phyloP scores from a whole-genome alignment of 2,113 vertebrate species.

The Pollachius pollachius region DNA sequence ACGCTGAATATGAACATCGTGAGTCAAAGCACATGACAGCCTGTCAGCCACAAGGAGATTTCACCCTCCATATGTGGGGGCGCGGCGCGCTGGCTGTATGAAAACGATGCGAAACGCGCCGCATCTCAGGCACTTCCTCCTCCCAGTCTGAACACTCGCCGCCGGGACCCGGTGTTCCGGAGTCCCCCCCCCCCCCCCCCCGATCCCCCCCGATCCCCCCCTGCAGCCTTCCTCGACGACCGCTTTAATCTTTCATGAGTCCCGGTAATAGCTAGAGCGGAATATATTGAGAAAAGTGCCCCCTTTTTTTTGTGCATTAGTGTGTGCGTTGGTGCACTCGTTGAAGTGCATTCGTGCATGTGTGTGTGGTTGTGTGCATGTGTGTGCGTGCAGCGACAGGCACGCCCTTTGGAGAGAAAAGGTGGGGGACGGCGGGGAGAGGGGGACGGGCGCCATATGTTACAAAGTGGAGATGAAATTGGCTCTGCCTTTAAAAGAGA shows the following conservation, averaged over 20 bases:
- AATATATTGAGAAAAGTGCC: slow-evolving; percentile 57
- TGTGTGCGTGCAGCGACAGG: slow-evolving; percentile 40
- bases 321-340: slow-evolving; percentile 15
- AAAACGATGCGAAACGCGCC: slow-evolving; percentile 22
- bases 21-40: slow-evolving; percentile 53
- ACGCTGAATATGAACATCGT: slow-evolving; percentile 52
- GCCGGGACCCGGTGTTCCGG: neutral
- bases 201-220: slow-evolving; percentile 23
- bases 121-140: slow-evolving; percentile 34
- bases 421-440: neutral
- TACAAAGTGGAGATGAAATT: slow-evolving; percentile 60
- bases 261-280: slow-evolving; percentile 55
- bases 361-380: neutral
- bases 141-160: slow-evolving; percentile 34
- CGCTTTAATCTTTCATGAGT: slow-evolving; percentile 73
- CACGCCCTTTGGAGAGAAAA: slow-evolving; percentile 7
- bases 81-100: neutral
- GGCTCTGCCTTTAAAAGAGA: slow-evolving; percentile 58
- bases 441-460: slow-evolving; percentile 53
- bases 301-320: slow-evolving; percentile 12
- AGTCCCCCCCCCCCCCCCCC: slow-evolving; percentile 19
- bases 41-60: slow-evolving; percentile 59
- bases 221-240: slow-evolving; percentile 44
- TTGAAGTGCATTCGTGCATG: neutral
- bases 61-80: slow-evolving; percentile 55